Conservation (phyloP, 2,888 invertebrate species). For the Auanema sp. region DNA sequence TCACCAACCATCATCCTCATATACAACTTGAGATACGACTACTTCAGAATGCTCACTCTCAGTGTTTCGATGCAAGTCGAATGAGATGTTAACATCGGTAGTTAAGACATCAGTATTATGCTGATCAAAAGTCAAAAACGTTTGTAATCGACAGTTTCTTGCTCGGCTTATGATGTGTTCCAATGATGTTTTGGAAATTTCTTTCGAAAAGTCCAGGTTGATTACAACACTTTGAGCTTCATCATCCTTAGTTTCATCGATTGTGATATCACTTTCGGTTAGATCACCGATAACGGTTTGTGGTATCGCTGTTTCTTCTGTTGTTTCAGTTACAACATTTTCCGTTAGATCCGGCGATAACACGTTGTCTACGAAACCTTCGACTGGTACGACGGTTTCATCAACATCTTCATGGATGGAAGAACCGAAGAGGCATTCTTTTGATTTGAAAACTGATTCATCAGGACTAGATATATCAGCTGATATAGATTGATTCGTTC, state of each 20-base stretch:
- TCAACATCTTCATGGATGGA: no score
- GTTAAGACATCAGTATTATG: constrained; percentile 8
- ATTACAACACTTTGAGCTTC: neutral
- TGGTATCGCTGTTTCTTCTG: neutral
- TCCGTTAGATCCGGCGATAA: no score
- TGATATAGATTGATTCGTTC: no score
- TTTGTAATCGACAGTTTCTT: constrained; percentile 17
- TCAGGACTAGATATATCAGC: no score
- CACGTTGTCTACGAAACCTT: no score
- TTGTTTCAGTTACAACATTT: neutral
- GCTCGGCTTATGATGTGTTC: constrained; percentile 16
- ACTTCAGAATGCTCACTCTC: constrained; percentile 36
- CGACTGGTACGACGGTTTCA: no score
- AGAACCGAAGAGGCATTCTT: no score
- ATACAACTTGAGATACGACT: constrained; percentile 34
- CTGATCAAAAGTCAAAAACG: constrained; percentile 19
- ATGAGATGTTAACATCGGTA: constrained; percentile 22
- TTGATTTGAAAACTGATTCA: no score
- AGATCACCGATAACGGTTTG: no score
- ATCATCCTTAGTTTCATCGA: neutral
- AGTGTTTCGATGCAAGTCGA: constrained; percentile 26
- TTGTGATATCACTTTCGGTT: neutral
- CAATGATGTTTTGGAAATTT: no score
- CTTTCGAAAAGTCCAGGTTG: neutral
- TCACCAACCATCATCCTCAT: constrained; percentile 39